Percentiles rank a stretch among this genome's conserved stretches.
Conservation (phyloP, 2,888 invertebrate genomes). For the Malachius bipustulatus region DNA sequence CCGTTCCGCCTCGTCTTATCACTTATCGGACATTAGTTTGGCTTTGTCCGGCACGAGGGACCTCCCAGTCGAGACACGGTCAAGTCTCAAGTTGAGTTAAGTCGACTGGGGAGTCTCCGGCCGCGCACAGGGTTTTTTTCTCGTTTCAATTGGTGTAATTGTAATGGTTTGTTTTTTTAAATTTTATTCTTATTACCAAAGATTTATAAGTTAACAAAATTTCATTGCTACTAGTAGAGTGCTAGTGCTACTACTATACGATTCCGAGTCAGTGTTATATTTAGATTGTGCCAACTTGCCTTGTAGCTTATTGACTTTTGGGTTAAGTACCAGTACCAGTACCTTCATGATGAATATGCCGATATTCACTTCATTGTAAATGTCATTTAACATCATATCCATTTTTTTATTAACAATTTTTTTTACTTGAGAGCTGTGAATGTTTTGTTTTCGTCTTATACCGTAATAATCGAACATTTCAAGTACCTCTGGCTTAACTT, state of each 20-base stretch:
- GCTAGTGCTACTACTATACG: too few relatives aligned
- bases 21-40: too few relatives aligned
- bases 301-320: slow-evolving; percentile 8
- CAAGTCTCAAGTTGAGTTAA: too few relatives aligned
- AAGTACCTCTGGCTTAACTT: background rate
- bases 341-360: too few relatives aligned
- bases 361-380: slow-evolving; percentile 1
- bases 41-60: too few relatives aligned
- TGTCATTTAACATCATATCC: background rate
- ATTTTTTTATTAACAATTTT: background rate
- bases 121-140: too few relatives aligned
- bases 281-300: slow-evolving; percentile 27
- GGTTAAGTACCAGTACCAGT: background rate
- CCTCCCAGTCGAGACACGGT: too few relatives aligned
- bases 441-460: background rate
- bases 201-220: too few relatives aligned
- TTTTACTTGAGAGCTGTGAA: background rate
- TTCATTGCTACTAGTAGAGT: too few relatives aligned
- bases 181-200: background rate
- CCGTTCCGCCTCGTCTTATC: background rate
- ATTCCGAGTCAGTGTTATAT: slow-evolving; percentile 18
- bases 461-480: background rate
- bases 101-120: too few relatives aligned
- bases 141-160: slow-evolving; percentile 2
- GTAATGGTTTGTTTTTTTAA: background rate